Evolutionary conservation across 1,140 invertebrate species (phyloP).

Genomic region (Lithobius niger): DNA sequence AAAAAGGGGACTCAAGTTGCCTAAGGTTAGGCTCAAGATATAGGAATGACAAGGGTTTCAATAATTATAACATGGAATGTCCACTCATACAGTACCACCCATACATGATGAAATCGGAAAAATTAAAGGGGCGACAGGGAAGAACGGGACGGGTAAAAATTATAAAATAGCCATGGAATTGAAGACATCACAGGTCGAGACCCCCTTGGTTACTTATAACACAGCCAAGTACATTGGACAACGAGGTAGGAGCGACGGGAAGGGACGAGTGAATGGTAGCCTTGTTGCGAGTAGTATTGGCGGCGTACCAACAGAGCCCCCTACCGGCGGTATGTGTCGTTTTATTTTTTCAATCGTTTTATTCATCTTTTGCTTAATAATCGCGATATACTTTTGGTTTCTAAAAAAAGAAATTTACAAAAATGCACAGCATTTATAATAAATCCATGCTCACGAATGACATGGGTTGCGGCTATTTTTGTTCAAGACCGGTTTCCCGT

Average conservation of each 20-base stretch:
- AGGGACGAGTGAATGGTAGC: background rate
- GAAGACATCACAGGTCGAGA: constrained; percentile 8
- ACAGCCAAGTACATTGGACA: background rate
- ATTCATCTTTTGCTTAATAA: background rate
- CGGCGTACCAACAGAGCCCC: background rate
- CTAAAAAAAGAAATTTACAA: constrained; percentile 2
- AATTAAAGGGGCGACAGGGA: background rate
- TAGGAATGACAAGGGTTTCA: too few species aligned
- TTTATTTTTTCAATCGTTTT: too few species aligned
- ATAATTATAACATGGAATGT: too few species aligned
- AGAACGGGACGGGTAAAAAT: background rate
- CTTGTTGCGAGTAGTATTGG: background rate
- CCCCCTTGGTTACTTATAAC: constrained; percentile 1
- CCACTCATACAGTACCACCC: constrained; percentile 4
- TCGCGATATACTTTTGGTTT: background rate
- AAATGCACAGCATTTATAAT: constrained; percentile 8
- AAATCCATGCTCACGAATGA: background rate
- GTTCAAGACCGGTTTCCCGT: too few species aligned
- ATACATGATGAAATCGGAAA: constrained; percentile 1
- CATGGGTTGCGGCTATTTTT: too few species aligned
- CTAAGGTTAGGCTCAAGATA: too few species aligned
- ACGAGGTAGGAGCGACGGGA: background rate
- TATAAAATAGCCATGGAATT: too few species aligned
- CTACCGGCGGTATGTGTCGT: background rate
- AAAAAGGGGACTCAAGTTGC: too few species aligned